Evolutionary conservation across 1,140 invertebrate species (phyloP), one percentile per base, ranked within the genome.

Genomic region (Panagrolaimus sp.): DNA sequence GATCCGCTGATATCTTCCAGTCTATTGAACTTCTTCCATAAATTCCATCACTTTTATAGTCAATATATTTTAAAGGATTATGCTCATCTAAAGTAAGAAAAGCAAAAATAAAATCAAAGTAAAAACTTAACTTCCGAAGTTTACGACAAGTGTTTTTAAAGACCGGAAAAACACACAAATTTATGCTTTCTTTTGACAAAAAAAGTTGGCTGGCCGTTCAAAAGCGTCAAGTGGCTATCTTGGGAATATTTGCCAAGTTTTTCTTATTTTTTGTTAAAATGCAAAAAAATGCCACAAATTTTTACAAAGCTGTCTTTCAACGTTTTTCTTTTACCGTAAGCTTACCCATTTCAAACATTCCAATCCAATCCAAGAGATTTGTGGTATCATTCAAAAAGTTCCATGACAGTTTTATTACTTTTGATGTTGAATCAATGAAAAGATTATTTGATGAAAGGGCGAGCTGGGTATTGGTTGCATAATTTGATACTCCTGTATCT

Each of bases 1-100:
- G 76, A 31, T 68, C 70, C 11, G 80, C 75, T 42, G 79, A 78
- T 63, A 85, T 73, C 27, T 78, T 71, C 85, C 85, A 86, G 27
- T 79, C 66, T 8, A 86, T 79, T 44, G 84, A 72, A n/a, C 85
- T 85, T 27, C 77, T 78, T 20, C 83, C 83, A 73, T 75, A 83
- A 14, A 82, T 76, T 23, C 85, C 84, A 65, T 83, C 77, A 47
- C 76, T 84, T 72, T 84, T 84, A 67, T 82, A 83, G 61, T 86
- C 85, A 53, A 85, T 70, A 68, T 82, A 86, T 62, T 83, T 65
- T 46, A 83, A 71, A 9, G 83, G 83, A 65, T 83, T 79, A 48
- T 43, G 45, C 51, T 77, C 78, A 42, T 80, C 75, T 76, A 42
- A 27, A 77, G 51, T 45, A 9, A 53, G 4, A 20, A 47, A 38